Base-by-base conservation (phyloP, 1,140 invertebrate genomes). In the Penaeus chinensis region DNA sequence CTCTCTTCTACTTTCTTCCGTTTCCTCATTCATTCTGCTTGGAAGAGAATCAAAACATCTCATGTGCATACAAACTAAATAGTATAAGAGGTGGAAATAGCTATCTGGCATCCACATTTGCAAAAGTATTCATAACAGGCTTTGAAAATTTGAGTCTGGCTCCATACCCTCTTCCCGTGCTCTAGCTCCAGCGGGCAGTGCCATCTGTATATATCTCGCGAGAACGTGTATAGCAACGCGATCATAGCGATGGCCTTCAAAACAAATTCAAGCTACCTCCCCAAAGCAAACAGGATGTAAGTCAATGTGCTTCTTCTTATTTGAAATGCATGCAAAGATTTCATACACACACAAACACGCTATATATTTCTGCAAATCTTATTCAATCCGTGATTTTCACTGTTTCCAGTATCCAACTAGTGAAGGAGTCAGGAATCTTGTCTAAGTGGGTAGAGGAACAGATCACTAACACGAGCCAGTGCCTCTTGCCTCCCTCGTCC, bases 391-490 rank as follows among this genome's bases (percentile, higher is more conserved):
- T 42, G 37, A 42, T 42, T 42, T 42, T 54, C 11, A 2, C 11
- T 65, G 13, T 32, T 65, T 61, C 16, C 63, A 85, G 84, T 37
- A 85, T 85, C 61, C 76, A 24, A 22, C 18, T n/a, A 0, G 62
- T 85, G 84, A 85, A 85, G 27, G 84, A 85, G 37, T 63, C 84
- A 1, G 84, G 84, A 16, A 65, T 85, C 61, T 60, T 85, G 18
- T n/a, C 77, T 18, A 61, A 63, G 37, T 85, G 84, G 84, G 10
- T 85, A 13, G 76, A 32, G 13, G 62, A 20, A 0, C 24, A 78
- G 19, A 78, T 85, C 60, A 77, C 71, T 32, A 85, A 85, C 74
- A 78, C 84, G 42, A 78, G 60, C 60, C 84, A 85, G 60, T 85
- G 84, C 13, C 84, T 85, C 19, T 60, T 54, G 13, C 84, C 84